Percentiles rank a stretch among this genome's conserved stretches.
Evolutionary conservation across 2,888 invertebrate species (phyloP).

Genomic region (Syritta pipiens): DNA sequence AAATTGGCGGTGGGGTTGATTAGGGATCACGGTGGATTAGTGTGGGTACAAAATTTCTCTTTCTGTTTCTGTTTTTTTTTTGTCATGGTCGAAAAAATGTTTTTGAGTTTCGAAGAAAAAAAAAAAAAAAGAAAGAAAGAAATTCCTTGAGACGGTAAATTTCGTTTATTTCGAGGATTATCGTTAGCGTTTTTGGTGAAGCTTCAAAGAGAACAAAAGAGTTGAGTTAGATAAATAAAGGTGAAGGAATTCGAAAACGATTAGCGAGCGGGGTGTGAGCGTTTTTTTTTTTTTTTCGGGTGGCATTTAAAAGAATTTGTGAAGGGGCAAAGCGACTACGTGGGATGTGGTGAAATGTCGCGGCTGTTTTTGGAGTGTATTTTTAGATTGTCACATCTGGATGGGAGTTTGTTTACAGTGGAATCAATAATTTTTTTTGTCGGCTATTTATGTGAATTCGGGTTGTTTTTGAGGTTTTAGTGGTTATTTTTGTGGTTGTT

Average conservation of each 20-base stretch:
- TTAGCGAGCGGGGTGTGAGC: background rate
- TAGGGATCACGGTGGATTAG: conserved; percentile 44
- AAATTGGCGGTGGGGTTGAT: conserved; percentile 50
- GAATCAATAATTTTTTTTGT: too few species aligned
- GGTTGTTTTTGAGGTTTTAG: too few species aligned
- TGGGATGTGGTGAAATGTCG: too few species aligned
- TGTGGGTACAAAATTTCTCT: background rate
- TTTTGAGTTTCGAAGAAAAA: conserved; percentile 5
- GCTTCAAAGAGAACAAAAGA: conserved; percentile 18
- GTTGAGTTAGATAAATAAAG: background rate
- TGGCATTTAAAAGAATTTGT: too few species aligned
- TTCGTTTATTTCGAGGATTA: background rate
- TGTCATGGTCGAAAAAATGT: conserved; percentile 17
- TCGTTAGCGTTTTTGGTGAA: conserved; percentile 7
- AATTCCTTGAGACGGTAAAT: conserved; percentile 1
- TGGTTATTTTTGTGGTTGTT: too few species aligned
- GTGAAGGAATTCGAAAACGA: background rate
- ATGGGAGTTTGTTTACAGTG: too few species aligned
- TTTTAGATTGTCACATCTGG: too few species aligned
- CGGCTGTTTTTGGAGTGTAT: too few species aligned
- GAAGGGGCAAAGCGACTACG: too few species aligned
- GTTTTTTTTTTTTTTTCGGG: background rate
- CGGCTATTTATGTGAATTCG: too few species aligned
- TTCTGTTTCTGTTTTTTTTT: background rate
- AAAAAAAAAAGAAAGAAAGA: too few species aligned